phyloP scores from a whole-genome alignment of 2,797 vertebrate species.

The Semaprochilodus insignis region DNA sequence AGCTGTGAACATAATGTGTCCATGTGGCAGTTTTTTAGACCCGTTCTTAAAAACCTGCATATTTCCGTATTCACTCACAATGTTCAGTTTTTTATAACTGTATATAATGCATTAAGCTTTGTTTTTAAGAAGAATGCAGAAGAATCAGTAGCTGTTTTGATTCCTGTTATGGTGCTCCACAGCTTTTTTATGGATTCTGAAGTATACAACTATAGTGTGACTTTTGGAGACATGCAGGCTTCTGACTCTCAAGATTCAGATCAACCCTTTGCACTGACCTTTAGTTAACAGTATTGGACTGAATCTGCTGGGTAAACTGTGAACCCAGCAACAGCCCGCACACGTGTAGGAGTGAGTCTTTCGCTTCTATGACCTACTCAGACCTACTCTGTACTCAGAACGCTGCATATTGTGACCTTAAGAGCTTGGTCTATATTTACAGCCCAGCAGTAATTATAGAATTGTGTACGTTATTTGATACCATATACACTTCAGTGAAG shows the following conservation, averaged over 20 bases:
- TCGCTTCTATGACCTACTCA: constrained; percentile 11
- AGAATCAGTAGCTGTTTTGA: neutral
- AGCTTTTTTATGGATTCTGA: neutral
- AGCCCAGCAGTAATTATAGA: neutral
- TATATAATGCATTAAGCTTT: too few species aligned
- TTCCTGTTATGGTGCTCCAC: neutral
- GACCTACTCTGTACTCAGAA: neutral
- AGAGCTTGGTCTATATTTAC: neutral
- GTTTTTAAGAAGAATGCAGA: neutral
- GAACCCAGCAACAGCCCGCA: constrained; percentile 2
- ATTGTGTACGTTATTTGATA: neutral
- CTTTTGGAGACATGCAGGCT: neutral
- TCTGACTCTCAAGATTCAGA: constrained; percentile 11
- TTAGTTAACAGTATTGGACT: constrained; percentile 31
- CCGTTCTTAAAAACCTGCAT: neutral
- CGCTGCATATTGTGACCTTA: neutral
- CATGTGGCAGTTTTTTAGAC: neutral
- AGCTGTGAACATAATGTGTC: neutral
- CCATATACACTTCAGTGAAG: neutral
- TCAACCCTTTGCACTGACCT: constrained; percentile 16
- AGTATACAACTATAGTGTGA: too few species aligned
- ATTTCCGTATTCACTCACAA: neutral
- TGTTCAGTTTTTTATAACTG: too few species aligned
- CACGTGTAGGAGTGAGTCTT: constrained; percentile 14
- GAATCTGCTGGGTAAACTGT: constrained; percentile 20